phyloP scores from a whole-genome alignment of 1,140 invertebrate species.

The Asobara japonica region DNA sequence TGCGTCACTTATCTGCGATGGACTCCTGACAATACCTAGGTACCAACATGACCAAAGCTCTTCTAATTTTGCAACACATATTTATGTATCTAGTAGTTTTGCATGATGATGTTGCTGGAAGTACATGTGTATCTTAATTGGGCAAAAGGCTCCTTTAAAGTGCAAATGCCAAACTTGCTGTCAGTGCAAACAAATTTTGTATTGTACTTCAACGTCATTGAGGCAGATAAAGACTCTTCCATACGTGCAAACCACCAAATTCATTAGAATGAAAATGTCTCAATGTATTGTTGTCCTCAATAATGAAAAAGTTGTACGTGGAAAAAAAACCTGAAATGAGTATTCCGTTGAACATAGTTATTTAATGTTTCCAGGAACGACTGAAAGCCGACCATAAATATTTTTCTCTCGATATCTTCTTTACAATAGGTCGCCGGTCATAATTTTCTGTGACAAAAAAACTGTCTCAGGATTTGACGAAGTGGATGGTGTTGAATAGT shows the following conservation, averaged over 20 bases:
- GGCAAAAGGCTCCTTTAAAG: no score
- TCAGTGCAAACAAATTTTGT: no score
- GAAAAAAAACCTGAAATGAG: not conserved
- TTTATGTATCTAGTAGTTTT: no score
- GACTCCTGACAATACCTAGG: no score
- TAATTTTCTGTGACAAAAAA: conserved; percentile 9
- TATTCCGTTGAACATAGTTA: not conserved
- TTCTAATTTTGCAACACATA: no score
- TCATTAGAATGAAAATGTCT: not conserved
- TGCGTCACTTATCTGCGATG: no score
- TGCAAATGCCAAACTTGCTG: no score
- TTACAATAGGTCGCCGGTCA: not conserved
- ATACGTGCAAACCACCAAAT: not conserved
- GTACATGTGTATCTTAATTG: no score
- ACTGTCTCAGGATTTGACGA: not conserved
- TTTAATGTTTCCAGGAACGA: not conserved
- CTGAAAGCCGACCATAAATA: not conserved
- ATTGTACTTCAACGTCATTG: not conserved
- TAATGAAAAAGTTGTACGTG: not conserved
- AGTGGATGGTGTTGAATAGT: not conserved
- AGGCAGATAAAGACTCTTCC: not conserved
- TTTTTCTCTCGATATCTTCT: not conserved
- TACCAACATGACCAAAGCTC: no score
- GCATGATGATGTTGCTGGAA: no score
- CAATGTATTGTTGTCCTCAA: not conserved